Base-by-base conservation (phyloP, 2,113 vertebrate genomes). In the Sinocyclocheilus anophthalmus region DNA sequence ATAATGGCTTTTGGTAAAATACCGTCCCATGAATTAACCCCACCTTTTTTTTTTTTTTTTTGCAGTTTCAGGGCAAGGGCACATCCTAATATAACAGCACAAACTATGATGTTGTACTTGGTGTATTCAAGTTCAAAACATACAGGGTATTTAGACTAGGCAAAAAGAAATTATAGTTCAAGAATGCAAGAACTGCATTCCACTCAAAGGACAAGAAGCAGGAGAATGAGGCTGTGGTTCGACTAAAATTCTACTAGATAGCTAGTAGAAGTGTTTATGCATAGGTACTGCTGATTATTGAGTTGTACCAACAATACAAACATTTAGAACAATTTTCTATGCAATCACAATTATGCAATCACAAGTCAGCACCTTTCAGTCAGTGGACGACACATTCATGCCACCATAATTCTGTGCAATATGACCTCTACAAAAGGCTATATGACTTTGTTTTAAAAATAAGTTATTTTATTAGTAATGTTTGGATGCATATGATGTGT, bases 161-260 rank as follows among this genome's bases (percentile, higher is more conserved):
- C 10, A 16, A 22, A 81, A 39, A 20, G 8, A 20, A 82, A 67
- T 48, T 0, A 33, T 22, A 48, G 39, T 45, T 30, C 20, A 80
- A 63, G 22, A 80, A 80, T 81, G 55, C 7, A 30, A 57, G 55
- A 57, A 59, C 16, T 22, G 10, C 50, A 80, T 39, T 80, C 55
- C 22, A 42, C 7, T 42, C 11, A 69, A 67, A 81, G 80, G n/a
- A 81, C 37, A 69, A 81, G 63, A 26, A 69, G 26, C 63, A 82
- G 42, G 16, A 50, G 4, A 63, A 79, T 4, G 76, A 59, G 3
- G 22, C 78, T 45, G 37, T 7, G 16, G 11, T 11, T 69, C 4
- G 3, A 82, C 80, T 69, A 69, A 69, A 82, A 82, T 69, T 30
- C 8, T 45, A 67, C 79, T n/a, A 81, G 79, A 65, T 7, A 22